Conservation (phyloP, 2,888 invertebrate species). For the Barypeithes pellucidus region DNA sequence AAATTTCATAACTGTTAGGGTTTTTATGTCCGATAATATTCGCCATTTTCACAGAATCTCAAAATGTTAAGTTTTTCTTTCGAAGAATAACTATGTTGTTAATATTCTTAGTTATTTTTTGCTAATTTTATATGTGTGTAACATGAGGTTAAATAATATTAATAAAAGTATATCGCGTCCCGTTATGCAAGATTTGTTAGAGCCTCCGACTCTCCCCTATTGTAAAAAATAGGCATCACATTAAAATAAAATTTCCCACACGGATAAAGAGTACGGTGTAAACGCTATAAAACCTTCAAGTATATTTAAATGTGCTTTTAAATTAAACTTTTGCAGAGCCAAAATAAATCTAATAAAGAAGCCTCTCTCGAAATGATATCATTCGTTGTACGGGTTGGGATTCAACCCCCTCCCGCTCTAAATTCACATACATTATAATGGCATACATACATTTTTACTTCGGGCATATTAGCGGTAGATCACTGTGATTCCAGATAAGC, state of each 20-base stretch:
- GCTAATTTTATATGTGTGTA: no score
- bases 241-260: not conserved
- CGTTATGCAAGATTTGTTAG: no score
- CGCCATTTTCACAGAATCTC: no score
- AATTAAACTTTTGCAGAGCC: conserved; percentile 12
- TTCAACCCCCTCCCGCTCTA: conserved; percentile 51
- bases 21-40: no score
- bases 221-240: not conserved
- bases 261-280: not conserved
- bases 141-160: no score
- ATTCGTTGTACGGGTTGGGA: conserved; percentile 20
- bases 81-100: no score
- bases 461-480: conserved; percentile 67
- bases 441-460: conserved; percentile 71
- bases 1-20: no score
- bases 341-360: conserved; percentile 35
- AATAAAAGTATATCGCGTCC: no score
- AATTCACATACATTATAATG: conserved; percentile 68
- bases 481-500: conserved; percentile 59
- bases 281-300: not conserved
- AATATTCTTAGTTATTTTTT: no score
- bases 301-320: conserved; percentile 20
- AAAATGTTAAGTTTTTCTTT: no score
- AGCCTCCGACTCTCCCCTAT: no score
- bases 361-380: conserved; percentile 14